Percentiles rank a stretch among this genome's conserved stretches.
phyloP scores from a whole-genome alignment of 2,888 invertebrate genomes.

The Macrosiphum euphorbiae region DNA sequence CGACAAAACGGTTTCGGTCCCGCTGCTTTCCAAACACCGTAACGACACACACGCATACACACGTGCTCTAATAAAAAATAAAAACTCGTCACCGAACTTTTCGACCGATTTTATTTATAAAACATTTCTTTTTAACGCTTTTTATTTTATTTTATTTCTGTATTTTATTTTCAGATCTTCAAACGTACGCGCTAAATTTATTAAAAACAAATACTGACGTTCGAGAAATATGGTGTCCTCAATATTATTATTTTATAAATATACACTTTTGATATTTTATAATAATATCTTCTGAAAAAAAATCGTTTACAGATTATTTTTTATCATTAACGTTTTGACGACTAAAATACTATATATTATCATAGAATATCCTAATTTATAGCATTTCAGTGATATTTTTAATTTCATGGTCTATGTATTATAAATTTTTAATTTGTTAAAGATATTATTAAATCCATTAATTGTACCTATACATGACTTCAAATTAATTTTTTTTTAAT shows the following conservation, averaged over 20 bases:
- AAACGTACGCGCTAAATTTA: slow-evolving; percentile 47
- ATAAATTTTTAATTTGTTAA: background rate
- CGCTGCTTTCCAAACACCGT: slow-evolving; percentile 63
- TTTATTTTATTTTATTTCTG: slow-evolving; percentile 23
- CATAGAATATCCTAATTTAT: background rate
- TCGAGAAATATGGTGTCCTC: background rate
- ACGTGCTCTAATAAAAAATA: slow-evolving; percentile 62
- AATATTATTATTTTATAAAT: slow-evolving; percentile 15
- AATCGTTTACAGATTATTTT: background rate
- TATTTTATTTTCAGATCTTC: slow-evolving; percentile 52
- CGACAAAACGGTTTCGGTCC: slow-evolving; percentile 63
- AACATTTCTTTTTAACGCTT: slow-evolving; percentile 50
- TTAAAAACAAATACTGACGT: slow-evolving; percentile 24
- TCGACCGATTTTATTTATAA: slow-evolving; percentile 58
- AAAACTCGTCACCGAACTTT: slow-evolving; percentile 60
- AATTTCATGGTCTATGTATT: background rate
- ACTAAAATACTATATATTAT: background rate
- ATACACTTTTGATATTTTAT: background rate
- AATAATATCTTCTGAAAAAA: background rate
- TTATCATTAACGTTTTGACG: background rate
- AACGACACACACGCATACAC: slow-evolving; percentile 17
- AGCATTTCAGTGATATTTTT: background rate
- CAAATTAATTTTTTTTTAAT: background rate
- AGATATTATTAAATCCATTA: background rate
- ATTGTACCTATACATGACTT: background rate